These are phyloP conservation scores for Phymastichus coffea DNA, from an alignment of 1,140 invertebrate species.

Conservation along the genomic window DNA sequence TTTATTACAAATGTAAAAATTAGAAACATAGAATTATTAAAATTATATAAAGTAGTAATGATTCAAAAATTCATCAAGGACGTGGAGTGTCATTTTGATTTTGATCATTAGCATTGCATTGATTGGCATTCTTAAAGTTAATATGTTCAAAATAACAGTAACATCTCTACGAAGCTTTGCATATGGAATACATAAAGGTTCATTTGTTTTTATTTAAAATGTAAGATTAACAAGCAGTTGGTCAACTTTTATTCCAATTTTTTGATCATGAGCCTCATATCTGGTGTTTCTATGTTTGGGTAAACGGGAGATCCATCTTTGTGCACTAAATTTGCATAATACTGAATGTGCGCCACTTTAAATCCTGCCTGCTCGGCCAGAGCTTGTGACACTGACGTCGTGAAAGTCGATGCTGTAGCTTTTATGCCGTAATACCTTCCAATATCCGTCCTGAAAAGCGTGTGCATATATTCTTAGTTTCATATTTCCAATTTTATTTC, in stretches of 20 bases:
- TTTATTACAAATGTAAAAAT: too few relatives aligned
- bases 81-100: too few relatives aligned
- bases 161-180: too few relatives aligned
- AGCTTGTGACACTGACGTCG: not conserved
- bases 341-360: constrained; percentile 5
- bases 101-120: too few relatives aligned
- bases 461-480: too few relatives aligned
- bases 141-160: not conserved
- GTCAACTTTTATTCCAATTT: constrained; percentile 9
- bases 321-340: constrained; percentile 10
- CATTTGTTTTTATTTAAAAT: not conserved
- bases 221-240: too few relatives aligned
- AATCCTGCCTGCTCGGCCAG: constrained; percentile 1
- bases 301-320: constrained; percentile 3
- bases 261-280: constrained; percentile 19
- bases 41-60: too few relatives aligned
- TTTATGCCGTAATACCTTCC: constrained; percentile 17
- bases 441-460: constrained; percentile 14
- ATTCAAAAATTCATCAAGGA: too few relatives aligned
- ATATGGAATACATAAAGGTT: not conserved
- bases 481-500: not conserved
- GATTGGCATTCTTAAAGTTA: too few relatives aligned
- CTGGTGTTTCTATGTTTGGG: constrained; percentile 6
- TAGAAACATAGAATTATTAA: too few relatives aligned
- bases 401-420: not conserved